phyloP scores from a whole-genome alignment of 2,888 invertebrate genomes.

The Phymatocera aterrima region DNA sequence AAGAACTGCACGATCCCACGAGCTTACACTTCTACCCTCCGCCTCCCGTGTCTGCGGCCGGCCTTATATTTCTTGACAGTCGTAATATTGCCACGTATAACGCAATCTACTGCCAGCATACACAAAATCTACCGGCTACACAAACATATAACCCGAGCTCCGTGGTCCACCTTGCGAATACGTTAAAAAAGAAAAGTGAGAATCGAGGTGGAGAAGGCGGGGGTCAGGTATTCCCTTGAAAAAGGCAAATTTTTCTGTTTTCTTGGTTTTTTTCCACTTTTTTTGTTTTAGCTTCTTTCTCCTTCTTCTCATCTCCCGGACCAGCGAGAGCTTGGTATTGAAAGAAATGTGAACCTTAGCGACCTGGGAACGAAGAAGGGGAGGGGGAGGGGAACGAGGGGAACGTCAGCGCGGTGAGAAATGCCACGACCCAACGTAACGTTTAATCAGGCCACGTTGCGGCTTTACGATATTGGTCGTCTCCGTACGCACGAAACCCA shows the following conservation, averaged over 20 bases:
- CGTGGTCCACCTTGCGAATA: neutral
- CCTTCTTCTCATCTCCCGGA: neutral
- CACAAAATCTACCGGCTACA: conserved; percentile 21
- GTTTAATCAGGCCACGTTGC: conserved; percentile 74
- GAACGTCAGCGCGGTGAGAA: conserved; percentile 56
- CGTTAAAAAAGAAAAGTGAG: neutral
- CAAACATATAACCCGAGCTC: conserved; percentile 2
- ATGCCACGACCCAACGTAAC: conserved; percentile 69
- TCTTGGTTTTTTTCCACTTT: neutral
- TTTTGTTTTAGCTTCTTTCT: neutral
- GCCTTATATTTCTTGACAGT: conserved; percentile 19
- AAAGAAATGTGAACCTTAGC: conserved; percentile 39
- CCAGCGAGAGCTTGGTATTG: conserved; percentile 28
- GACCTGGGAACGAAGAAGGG: neutral
- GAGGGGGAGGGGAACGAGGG: neutral
- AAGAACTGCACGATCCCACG: conserved; percentile 10
- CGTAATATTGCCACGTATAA: conserved; percentile 33
- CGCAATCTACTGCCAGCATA: neutral
- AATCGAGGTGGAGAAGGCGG: neutral
- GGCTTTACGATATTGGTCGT: conserved; percentile 73
- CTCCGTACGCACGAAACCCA: conserved; percentile 52
- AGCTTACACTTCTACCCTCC: neutral
- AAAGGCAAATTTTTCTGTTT: neutral
- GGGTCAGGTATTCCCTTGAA: conserved; percentile 15
- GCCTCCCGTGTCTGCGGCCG: neutral